These are phyloP conservation scores for Phallusia fumigata DNA, from an alignment of 23 tunicate genomes.

Conservation along the genomic window DNA sequence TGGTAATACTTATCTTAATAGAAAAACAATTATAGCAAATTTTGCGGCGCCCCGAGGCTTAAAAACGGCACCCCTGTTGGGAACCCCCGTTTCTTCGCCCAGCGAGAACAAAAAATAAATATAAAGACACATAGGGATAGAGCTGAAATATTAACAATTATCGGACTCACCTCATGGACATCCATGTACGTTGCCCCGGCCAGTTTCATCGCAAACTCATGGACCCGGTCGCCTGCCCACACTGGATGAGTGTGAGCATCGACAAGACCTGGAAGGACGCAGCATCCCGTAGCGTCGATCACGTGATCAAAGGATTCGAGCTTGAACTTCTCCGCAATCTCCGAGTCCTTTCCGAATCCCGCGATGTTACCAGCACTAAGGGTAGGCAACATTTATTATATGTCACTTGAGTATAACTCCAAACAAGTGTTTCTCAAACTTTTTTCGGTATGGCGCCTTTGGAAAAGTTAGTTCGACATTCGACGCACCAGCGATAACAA, in stretches of 20 bases:
- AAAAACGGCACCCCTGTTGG: no score
- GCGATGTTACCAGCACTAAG: slow-evolving; percentile 64
- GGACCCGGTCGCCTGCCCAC: slow-evolving; percentile 94
- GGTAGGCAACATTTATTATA: not conserved
- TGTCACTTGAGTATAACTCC: not conserved
- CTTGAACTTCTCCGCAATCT: slow-evolving; percentile 20
- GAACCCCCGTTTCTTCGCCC: no score
- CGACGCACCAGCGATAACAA: no score
- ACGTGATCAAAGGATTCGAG: slow-evolving; percentile 41
- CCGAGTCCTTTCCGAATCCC: slow-evolving; percentile 38
- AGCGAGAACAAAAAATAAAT: no score
- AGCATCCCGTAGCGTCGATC: slow-evolving; percentile 74
- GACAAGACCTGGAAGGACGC: slow-evolving; percentile 87
- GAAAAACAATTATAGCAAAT: no score
- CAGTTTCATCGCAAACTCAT: slow-evolving; percentile 95
- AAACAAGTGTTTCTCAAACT: no score
- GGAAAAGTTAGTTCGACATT: no score
- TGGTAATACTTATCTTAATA: no score
- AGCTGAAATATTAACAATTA: not conserved
- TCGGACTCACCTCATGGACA: slow-evolving; percentile 57
- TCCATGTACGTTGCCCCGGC: slow-evolving; percentile 97
- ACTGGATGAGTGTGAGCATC: slow-evolving; percentile 98
- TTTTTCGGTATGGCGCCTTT: no score
- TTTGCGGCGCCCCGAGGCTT: no score
- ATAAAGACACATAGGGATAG: not conserved